Base-by-base conservation (phyloP, 1,140 invertebrate genomes). In the Ostrea edulis region DNA sequence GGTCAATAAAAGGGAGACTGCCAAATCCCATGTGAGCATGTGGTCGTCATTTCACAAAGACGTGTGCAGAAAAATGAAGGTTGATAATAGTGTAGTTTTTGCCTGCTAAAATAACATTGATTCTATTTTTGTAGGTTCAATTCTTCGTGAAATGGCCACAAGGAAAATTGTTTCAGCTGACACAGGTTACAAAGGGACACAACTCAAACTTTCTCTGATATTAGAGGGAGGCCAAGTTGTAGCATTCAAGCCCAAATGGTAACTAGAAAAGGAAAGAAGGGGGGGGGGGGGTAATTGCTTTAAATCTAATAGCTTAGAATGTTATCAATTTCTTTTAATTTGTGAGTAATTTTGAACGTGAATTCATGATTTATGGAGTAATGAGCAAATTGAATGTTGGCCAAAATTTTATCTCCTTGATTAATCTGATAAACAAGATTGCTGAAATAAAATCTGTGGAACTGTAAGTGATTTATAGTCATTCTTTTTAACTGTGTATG, bases 171-270 rank as follows among this genome's bases (percentile, higher is more conserved):
- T 96, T 3, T 95, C 96, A 85, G 97, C 97, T 17, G 97, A 97
- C 94, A 97, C 97, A 96, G 93, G 96, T 93, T 82, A 96, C 87
- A 94, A 97, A 93, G 98, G 98, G 83, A 98, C 98, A 55, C 98
- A 99, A 95, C 95, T 99, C 35, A 99, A 99, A 95, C 94, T 99
- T 20, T 95, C 97, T 90, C 93, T 99, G 22, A 96, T 96, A 22
- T 83, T 99, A 71, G 96, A 97, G 95, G 97, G 97, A 29, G 96
- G 97, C 52, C 96, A 98, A 91, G 97, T 96, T 94, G 96, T 97
- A 25, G 96, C 98, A 68, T 99, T 99, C 92, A 99, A 99, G 95
- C 98, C 98, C 44, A 97, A 97, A 94, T 98, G 98, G 96, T 96
- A 91, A 92, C 91, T 91, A 68, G 11, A n/a, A 77, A 22, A 44